Conservation (phyloP, 2,888 invertebrate genomes). For the Arge pagana region DNA sequence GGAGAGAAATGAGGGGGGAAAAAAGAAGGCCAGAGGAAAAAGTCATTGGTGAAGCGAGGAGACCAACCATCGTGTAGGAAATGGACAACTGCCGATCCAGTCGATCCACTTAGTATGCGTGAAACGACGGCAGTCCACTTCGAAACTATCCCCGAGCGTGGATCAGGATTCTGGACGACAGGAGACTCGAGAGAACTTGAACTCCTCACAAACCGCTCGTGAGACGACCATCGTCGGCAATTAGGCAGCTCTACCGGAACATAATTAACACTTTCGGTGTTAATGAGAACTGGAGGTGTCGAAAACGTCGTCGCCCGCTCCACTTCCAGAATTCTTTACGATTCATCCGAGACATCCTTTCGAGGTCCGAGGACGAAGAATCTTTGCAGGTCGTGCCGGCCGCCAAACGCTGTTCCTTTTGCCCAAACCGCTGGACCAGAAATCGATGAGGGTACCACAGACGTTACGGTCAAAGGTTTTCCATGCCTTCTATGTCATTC, state of each 20-base stretch:
- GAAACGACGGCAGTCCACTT: slow-evolving; percentile 12
- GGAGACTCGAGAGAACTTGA: neutral
- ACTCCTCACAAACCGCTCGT: neutral
- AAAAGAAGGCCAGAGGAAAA: neutral
- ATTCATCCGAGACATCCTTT: slow-evolving; percentile 15
- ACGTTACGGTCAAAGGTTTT: no score
- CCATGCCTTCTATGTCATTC: no score
- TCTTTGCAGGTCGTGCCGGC: neutral
- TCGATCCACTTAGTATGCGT: slow-evolving; percentile 17
- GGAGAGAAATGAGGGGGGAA: neutral
- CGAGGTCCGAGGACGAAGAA: neutral
- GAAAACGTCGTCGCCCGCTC: slow-evolving; percentile 38
- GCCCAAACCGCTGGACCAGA: slow-evolving; percentile 31
- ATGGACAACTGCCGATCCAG: neutral
- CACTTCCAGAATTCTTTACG: slow-evolving; percentile 26
- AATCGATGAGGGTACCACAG: slow-evolving; percentile 33
- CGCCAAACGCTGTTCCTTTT: slow-evolving; percentile 21
- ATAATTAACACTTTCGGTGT: slow-evolving; percentile 54
- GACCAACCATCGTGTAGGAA: slow-evolving; percentile 10
- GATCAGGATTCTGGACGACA: slow-evolving; percentile 11
- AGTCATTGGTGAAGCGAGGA: neutral
- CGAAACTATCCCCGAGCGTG: slow-evolving; percentile 5
- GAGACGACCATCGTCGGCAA: slow-evolving; percentile 42
- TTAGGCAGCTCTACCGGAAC: slow-evolving; percentile 48
- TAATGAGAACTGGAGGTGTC: slow-evolving; percentile 53